These are phyloP conservation scores for Tetropium fuscum DNA, from an alignment of 2,888 invertebrate species.

Conservation along the genomic window DNA sequence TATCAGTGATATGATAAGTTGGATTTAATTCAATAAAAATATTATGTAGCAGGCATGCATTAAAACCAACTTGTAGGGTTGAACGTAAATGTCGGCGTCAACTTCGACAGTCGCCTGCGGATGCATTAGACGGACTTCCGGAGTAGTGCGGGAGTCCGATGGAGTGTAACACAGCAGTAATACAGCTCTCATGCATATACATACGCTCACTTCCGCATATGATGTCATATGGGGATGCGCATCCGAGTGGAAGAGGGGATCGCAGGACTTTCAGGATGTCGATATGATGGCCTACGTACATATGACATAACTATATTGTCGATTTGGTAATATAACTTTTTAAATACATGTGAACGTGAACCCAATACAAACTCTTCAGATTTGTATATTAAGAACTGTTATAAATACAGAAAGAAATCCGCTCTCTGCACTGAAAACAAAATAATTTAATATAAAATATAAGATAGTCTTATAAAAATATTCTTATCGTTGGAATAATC, in stretches of 20 bases:
- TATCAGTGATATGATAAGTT: too few species aligned
- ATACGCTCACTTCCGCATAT: slow-evolving; percentile 58
- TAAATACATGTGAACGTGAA: too few species aligned
- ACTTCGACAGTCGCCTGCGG: slow-evolving; percentile 62
- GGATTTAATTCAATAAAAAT: slow-evolving; percentile 14
- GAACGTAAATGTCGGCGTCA: slow-evolving; percentile 34
- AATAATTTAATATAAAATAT: too few species aligned
- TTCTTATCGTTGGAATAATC: too few species aligned
- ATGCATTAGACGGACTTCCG: slow-evolving; percentile 75
- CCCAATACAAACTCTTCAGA: too few species aligned
- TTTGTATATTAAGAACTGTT: too few species aligned
- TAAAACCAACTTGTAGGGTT: slow-evolving; percentile 28
- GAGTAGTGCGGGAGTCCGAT: slow-evolving; percentile 63
- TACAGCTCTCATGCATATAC: slow-evolving; percentile 65
- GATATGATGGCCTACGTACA: slow-evolving; percentile 27
- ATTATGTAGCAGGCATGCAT: slow-evolving; percentile 14
- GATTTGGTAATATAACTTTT: slow-evolving; percentile 17
- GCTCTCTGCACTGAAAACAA: too few species aligned
- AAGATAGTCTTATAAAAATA: too few species aligned
- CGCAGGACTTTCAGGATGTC: slow-evolving; percentile 31
- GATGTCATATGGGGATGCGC: slow-evolving; percentile 59
- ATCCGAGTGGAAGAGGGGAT: slow-evolving; percentile 60
- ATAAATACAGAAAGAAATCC: too few species aligned
- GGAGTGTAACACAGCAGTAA: slow-evolving; percentile 63
- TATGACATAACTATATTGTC: slow-evolving; percentile 11